Conservation (phyloP, 2,797 vertebrate genomes). For the Lagorchestes hirsutus region DNA sequence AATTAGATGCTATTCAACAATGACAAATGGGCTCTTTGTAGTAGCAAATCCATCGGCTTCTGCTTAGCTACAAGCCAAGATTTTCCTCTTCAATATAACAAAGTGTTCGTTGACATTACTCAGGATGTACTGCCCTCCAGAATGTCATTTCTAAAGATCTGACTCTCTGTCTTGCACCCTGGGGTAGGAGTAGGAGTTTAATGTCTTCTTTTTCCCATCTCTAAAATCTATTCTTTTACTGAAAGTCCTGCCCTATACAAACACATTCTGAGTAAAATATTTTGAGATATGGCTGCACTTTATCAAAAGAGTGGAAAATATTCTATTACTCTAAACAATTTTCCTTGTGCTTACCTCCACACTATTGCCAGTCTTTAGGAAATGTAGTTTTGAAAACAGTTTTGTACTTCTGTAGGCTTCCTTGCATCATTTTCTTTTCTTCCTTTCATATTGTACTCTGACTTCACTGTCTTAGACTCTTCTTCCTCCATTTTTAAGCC, state of each 20-base stretch:
- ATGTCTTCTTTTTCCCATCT: neutral
- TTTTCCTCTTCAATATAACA: neutral
- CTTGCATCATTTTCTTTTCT: neutral
- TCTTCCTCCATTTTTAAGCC: conserved; percentile 52
- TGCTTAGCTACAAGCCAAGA: neutral
- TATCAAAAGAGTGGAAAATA: neutral
- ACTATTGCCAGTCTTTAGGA: neutral
- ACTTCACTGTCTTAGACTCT: neutral
- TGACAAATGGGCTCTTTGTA: neutral
- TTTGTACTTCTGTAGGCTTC: neutral
- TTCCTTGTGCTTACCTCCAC: neutral
- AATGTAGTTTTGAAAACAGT: neutral
- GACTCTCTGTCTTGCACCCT: neutral
- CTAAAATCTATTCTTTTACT: neutral
- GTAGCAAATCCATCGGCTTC: conserved; percentile 1
- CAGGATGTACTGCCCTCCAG: neutral
- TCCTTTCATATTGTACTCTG: neutral
- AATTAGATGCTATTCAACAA: neutral
- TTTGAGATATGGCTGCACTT: neutral
- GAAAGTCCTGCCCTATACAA: neutral
- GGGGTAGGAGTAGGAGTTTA: neutral
- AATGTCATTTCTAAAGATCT: neutral
- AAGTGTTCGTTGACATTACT: neutral
- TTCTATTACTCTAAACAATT: neutral
- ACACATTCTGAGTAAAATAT: neutral